These are phyloP conservation scores for Hirtodrosophila confusa DNA, from an alignment of 2,888 invertebrate genomes.

Conservation along the genomic window DNA sequence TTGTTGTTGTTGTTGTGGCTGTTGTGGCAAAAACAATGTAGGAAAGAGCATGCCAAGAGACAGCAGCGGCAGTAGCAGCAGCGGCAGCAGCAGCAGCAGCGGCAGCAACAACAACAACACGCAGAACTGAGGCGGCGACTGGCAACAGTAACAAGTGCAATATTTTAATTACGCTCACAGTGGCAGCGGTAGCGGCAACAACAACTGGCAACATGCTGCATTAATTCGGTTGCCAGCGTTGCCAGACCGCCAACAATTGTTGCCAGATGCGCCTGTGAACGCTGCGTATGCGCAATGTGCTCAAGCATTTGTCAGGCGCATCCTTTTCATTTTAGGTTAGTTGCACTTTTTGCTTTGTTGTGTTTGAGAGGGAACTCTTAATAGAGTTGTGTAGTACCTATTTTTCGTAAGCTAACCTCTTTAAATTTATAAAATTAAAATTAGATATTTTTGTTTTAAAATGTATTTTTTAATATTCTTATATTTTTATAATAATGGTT, in stretches of 20 bases:
- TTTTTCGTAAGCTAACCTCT: no score
- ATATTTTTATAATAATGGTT: no score
- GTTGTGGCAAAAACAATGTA: slow-evolving; percentile 49
- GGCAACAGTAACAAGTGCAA: slow-evolving; percentile 79
- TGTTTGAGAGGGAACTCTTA: no score
- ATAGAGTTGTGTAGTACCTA: no score
- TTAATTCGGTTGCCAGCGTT: slow-evolving; percentile 54
- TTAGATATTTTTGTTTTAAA: background rate
- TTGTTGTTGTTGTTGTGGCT: slow-evolving; percentile 39
- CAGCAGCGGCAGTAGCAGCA: slow-evolving; percentile 6
- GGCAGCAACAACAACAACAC: slow-evolving; percentile 28
- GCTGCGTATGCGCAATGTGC: slow-evolving; percentile 53
- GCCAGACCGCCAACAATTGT: slow-evolving; percentile 46
- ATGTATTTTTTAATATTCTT: no score
- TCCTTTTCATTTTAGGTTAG: no score
- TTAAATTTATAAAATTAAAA: no score
- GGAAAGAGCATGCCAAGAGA: slow-evolving; percentile 34
- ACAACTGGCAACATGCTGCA: slow-evolving; percentile 36
- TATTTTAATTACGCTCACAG: slow-evolving; percentile 79
- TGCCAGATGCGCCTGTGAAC: background rate
- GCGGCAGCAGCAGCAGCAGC: slow-evolving; percentile 7
- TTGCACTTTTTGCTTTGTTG: no score
- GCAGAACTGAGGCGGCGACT: slow-evolving; percentile 32
- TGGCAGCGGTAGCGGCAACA: slow-evolving; percentile 34
- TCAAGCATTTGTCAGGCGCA: background rate